These are phyloP conservation scores for Nemoura dubitans DNA, from an alignment of 2,888 invertebrate genomes.

Conservation along the genomic window DNA sequence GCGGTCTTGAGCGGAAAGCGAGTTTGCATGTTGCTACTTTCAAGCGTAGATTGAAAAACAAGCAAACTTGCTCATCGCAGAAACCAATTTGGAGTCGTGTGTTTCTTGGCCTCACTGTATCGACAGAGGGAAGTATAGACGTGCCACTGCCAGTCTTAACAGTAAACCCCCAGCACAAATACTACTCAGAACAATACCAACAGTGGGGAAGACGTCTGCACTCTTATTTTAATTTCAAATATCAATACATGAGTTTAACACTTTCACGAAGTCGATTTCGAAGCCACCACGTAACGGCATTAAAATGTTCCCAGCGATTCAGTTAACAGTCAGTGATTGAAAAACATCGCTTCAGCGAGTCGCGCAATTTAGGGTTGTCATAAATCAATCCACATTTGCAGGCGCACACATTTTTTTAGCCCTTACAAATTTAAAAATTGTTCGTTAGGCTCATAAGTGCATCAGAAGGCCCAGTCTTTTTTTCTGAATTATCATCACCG, in stretches of 20 bases:
- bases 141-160: neutral
- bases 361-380: no score
- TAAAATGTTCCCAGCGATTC: no score
- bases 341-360: no score
- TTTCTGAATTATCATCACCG: neutral
- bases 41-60: neutral
- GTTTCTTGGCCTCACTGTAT: neutral
- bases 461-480: no score
- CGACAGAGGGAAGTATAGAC: neutral
- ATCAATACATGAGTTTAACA: neutral
- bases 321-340: no score
- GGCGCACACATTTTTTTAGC: no score
- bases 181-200: neutral
- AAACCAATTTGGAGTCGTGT: neutral
- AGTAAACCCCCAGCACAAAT: neutral
- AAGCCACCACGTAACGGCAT: no score
- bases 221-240: slow-evolving; percentile 12
- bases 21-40: neutral
- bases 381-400: no score
- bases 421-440: no score
- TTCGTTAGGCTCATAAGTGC: no score
- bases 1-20: neutral
- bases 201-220: neutral
- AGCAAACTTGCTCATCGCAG: neutral
- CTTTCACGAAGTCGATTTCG: neutral